These are phyloP conservation scores for Nebria salina DNA, from an alignment of 2,888 invertebrate genomes.

Conservation along the genomic window DNA sequence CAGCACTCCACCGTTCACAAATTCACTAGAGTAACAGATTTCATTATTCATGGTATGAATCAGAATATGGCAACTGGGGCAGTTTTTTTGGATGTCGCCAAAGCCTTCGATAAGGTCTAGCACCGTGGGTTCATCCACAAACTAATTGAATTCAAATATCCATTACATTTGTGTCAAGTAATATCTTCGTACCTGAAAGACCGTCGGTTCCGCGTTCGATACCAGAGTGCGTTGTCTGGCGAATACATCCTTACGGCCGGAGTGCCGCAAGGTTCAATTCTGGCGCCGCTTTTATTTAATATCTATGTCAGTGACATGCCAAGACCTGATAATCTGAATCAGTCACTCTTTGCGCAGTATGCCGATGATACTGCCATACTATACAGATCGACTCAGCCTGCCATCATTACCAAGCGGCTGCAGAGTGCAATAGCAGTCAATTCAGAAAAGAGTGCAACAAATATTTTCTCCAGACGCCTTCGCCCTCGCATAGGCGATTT, in stretches of 20 bases:
- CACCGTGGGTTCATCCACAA: conserved; percentile 51
- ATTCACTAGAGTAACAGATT: conserved; percentile 49
- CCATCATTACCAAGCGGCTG: too few relatives aligned
- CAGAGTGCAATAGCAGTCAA: too few relatives aligned
- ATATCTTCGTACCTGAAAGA: conserved; percentile 50
- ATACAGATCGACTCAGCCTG: too few relatives aligned
- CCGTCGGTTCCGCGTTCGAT: conserved; percentile 48
- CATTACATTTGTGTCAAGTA: conserved; percentile 48
- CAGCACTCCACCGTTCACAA: conserved; percentile 52
- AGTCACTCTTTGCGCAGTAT: too few relatives aligned
- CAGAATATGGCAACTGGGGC: conserved; percentile 50
- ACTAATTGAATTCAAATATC: conserved; percentile 48
- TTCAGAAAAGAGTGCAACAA: too few relatives aligned
- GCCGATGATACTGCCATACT: too few relatives aligned
- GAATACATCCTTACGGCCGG: conserved; percentile 50
- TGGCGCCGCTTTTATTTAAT: conserved; percentile 50
- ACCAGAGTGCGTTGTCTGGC: conserved; percentile 44
- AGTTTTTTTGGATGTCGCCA: conserved; percentile 52
- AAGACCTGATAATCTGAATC: conserved; percentile 21
- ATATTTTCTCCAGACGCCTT: too few relatives aligned
- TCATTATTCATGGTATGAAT: conserved; percentile 49
- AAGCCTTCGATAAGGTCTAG: conserved; percentile 55
- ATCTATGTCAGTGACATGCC: conserved; percentile 51
- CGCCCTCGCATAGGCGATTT: too few relatives aligned
- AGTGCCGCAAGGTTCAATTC: conserved; percentile 52